These are phyloP conservation scores for Stictocephala bisonia DNA, from an alignment of 2,888 invertebrate genomes.

Conservation along the genomic window DNA sequence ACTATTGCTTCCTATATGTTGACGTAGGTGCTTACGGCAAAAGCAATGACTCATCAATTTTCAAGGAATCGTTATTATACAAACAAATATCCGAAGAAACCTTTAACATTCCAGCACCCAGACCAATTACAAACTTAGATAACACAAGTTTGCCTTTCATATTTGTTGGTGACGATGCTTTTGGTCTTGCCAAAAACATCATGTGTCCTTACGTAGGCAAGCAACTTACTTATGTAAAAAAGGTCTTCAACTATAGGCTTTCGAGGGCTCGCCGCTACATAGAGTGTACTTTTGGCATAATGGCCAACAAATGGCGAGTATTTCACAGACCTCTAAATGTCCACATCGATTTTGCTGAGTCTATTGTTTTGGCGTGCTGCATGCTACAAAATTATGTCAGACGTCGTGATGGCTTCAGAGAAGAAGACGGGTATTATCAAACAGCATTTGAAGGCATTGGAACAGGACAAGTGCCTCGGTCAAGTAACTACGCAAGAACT, in stretches of 20 bases:
- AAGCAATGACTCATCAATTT: conserved; percentile 19
- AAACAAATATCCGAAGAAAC: background rate
- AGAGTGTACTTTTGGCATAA: conserved; percentile 29
- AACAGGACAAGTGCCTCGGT: conserved; percentile 6
- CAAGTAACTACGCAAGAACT: background rate
- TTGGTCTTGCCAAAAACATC: conserved; percentile 10
- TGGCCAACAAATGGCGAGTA: conserved; percentile 22
- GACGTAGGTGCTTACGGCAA: conserved; percentile 24
- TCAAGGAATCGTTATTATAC: conserved; percentile 10
- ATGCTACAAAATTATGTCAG: conserved; percentile 15
- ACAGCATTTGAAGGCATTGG: conserved; percentile 18
- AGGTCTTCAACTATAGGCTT: conserved; percentile 15
- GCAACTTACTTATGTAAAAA: background rate
- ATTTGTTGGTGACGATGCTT: conserved; percentile 14
- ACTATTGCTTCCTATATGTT: conserved; percentile 13
- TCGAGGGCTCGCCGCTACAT: conserved; percentile 29
- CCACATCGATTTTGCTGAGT: background rate
- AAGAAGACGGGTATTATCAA: conserved; percentile 4
- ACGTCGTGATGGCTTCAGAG: conserved; percentile 5
- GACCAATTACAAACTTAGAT: conserved; percentile 3
- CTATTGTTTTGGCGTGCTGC: conserved; percentile 9
- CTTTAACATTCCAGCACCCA: conserved; percentile 1
- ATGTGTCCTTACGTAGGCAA: conserved; percentile 30
- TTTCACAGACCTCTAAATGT: conserved; percentile 15
- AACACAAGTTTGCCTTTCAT: conserved; percentile 9